Conservation (phyloP, 2,113 vertebrate genomes). For the Otis tarda region DNA sequence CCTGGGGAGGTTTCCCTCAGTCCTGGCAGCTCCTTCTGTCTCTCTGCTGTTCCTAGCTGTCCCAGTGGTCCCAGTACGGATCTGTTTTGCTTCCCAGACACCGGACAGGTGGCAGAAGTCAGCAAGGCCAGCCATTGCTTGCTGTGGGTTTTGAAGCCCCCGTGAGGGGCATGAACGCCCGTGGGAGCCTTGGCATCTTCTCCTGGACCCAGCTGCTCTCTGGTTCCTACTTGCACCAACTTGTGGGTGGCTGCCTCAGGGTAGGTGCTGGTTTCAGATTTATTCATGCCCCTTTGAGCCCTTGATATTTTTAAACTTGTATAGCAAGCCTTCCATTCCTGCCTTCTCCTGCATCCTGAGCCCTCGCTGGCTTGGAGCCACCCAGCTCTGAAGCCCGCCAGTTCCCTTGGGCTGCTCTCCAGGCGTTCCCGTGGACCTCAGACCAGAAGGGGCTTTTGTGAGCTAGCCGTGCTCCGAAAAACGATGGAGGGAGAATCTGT, state of each 20-base stretch:
- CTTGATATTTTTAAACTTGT: background rate
- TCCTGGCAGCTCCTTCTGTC: background rate
- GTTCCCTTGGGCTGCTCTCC: background rate
- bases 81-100: background rate
- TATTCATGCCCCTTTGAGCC: background rate
- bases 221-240: background rate
- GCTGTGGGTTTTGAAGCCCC: fast-evolving
- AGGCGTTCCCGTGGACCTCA: background rate
- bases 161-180: fast-evolving
- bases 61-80: background rate
- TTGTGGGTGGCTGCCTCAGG: background rate
- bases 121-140: fast-evolving
- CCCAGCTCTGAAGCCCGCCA: background rate
- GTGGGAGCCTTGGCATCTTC: fast-evolving
- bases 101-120: fast-evolving
- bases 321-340: background rate
- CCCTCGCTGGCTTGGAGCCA: background rate
- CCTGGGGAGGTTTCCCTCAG: background rate
- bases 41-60: background rate
- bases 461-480: background rate
- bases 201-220: background rate
- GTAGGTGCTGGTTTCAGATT: background rate
- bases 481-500: no score
- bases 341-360: background rate
- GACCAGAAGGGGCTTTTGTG: background rate